phyloP scores from a whole-genome alignment of 2,888 invertebrate genomes.

The Metellina segmentata region DNA sequence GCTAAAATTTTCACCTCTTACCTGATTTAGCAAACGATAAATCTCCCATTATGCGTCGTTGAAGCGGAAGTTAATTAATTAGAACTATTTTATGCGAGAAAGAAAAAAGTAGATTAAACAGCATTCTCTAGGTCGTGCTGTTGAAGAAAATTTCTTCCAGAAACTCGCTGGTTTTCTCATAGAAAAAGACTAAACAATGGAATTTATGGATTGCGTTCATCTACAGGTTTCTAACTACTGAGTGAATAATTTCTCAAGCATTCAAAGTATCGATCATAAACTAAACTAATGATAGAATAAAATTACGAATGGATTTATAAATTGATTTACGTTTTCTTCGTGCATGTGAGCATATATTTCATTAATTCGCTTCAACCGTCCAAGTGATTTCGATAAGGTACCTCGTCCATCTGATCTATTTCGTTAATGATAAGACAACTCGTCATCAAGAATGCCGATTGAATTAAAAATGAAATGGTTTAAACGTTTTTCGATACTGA shows the following conservation, averaged over 20 bases:
- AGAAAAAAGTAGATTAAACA: slow-evolving; percentile 35
- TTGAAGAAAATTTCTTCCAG: slow-evolving; percentile 40
- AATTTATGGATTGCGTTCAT: neutral
- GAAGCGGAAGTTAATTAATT: slow-evolving; percentile 60
- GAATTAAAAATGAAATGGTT: no score
- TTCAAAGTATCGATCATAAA: no score
- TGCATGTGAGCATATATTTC: no score
- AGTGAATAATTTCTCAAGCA: neutral
- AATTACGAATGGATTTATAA: no score
- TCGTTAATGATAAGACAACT: no score
- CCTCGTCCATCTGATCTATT: no score
- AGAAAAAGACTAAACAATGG: neutral
- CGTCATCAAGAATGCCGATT: no score
- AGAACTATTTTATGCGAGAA: slow-evolving; percentile 32
- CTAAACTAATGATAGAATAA: no score
- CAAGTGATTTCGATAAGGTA: no score
- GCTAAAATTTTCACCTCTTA: slow-evolving; percentile 72
- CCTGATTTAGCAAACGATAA: slow-evolving; percentile 61
- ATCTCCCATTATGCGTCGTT: slow-evolving; percentile 51
- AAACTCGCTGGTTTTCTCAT: neutral
- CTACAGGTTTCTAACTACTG: neutral
- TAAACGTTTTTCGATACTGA: no score
- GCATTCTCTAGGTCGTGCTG: slow-evolving; percentile 21
- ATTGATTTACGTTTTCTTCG: no score
- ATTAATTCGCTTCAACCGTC: no score